Base-by-base conservation (phyloP, 30 jellyfish, hydroid and myxozoan species). In the Catostylus mosaicus region DNA sequence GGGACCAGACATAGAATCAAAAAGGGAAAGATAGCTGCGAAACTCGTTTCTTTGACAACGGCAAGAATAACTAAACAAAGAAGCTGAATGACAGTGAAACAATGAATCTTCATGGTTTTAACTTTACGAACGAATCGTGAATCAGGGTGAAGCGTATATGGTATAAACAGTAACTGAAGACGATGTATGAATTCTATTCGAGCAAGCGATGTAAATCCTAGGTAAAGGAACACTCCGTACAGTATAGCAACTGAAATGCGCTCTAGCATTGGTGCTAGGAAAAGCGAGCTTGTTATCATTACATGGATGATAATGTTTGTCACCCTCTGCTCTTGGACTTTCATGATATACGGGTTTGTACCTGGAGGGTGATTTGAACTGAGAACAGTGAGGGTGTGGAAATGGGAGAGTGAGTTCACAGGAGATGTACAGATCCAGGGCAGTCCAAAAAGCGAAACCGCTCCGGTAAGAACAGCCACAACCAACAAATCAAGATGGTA, bases 381-480 rank as follows among this genome's bases (percentile, higher is more conserved):
- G 45, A 77, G 82, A 32, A 90, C 85, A 22, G 94, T 46, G 60
- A 90, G 74, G 16, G 97, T 69, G 84, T 90, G 91, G 43, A 90
- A 69, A 73, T 90, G 96, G 7, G 95, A 72, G 33, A 90, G 22
- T 22, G 97, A 90, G 43, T 90, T 96, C 14, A 90, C 97, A 12
- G 97, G 96, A 46, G 92, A 82, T 30, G 96, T 90, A 63, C 97
- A 90, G 86, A 90, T 90, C 93, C 95, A 90, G 1, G 97, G 97
- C 37, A 90, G 85, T n/a, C 97, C 96, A 35, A 84, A 75, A 10
- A 90, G 12, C 12, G 95, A 75, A 30, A 96, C 67, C 16, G 67
- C 32, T 29, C 90, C 89, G 26, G 61, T 80, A 12, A 90, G 60
- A 4, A 70, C 30, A 43, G 95, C 96, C 29, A 90, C 97, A 30